Evolutionary conservation across 2,888 invertebrate species (phyloP).

Genomic region (Tolmerus cingulatus): DNA sequence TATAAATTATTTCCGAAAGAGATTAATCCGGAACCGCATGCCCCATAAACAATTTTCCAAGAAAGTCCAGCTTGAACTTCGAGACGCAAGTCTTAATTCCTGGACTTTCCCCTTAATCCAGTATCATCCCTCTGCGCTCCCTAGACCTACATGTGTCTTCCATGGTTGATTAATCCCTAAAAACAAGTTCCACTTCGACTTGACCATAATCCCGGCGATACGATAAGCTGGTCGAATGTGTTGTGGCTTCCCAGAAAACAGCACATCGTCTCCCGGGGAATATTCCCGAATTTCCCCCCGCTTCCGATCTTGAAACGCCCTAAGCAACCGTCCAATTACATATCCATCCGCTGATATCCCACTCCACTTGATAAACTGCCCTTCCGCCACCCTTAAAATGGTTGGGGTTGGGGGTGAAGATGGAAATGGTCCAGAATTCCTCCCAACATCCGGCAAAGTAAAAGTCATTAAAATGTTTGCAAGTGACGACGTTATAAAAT

Average conservation of each 20-base stretch:
- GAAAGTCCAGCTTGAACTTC: not conserved
- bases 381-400: not conserved
- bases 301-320: not conserved
- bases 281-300: not conserved
- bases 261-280: not conserved
- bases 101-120: not conserved
- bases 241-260: not conserved
- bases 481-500: conserved; percentile 42
- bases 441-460: conserved; percentile 11
- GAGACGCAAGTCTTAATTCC: not conserved
- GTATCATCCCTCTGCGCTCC: not conserved
- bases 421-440: not conserved
- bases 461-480: conserved; percentile 36
- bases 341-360: not conserved
- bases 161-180: not conserved
- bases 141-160: not conserved
- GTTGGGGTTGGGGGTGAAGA: not conserved
- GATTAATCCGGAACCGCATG: not conserved
- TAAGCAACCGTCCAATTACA: not conserved
- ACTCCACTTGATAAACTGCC: not conserved
- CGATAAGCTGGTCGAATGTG: not conserved
- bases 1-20: not conserved
- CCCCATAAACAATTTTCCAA: not conserved
- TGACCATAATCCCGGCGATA: not conserved
- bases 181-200: not conserved